Evolutionary conservation across 1,140 invertebrate species (phyloP).

Genomic region (Trichonephila inaurata): DNA sequence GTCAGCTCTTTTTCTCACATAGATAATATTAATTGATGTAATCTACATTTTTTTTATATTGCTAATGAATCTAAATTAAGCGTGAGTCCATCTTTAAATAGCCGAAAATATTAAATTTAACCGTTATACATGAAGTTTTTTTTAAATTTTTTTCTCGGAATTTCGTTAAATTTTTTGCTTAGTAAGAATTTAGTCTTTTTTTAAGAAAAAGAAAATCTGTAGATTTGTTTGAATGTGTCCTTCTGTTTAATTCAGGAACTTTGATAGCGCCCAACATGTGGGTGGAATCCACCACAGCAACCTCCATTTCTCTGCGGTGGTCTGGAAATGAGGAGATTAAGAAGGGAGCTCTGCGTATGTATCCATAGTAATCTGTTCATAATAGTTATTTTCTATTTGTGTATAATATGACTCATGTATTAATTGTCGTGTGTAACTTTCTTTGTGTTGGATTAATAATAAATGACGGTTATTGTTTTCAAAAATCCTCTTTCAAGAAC

Average conservation of each 20-base stretch:
- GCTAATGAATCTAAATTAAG: too few relatives aligned
- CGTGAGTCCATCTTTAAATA: too few relatives aligned
- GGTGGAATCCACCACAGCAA: slow-evolving; percentile 43
- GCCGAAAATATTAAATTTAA: too few relatives aligned
- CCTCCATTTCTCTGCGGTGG: slow-evolving; percentile 40
- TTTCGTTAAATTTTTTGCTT: not conserved
- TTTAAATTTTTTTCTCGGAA: not conserved
- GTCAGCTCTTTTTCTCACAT: too few relatives aligned
- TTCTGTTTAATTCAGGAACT: slow-evolving; percentile 8
- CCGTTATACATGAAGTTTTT: too few relatives aligned
- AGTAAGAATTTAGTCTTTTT: not conserved
- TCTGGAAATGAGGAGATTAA: slow-evolving; percentile 44
- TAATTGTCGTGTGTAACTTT: too few relatives aligned
- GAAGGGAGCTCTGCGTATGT: not conserved
- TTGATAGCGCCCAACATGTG: slow-evolving; percentile 7
- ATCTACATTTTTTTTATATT: too few relatives aligned
- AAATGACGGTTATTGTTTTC: too few relatives aligned
- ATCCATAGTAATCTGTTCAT: not conserved
- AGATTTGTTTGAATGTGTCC: not conserved
- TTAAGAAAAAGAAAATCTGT: not conserved
- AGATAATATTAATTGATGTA: too few relatives aligned
- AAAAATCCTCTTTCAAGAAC: too few relatives aligned
- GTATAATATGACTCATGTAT: too few relatives aligned
- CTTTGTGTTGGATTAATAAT: too few relatives aligned
- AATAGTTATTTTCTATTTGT: not conserved